These are phyloP conservation scores for Vulpes ferrilata DNA, from an alignment of 2,113 vertebrate genomes.

Conservation along the genomic window DNA sequence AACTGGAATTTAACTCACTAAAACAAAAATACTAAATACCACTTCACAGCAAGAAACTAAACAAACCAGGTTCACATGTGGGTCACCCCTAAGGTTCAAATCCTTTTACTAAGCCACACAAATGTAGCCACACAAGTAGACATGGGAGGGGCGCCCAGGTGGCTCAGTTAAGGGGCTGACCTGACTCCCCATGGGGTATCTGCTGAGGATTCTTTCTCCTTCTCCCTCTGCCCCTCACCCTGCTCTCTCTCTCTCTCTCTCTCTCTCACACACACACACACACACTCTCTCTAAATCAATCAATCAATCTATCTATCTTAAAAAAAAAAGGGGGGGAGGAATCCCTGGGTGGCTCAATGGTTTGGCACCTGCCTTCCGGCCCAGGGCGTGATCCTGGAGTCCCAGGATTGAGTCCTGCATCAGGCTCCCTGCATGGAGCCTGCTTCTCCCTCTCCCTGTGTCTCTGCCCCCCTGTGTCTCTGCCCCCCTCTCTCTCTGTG, in stretches of 20 bases:
- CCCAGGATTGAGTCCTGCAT: no score
- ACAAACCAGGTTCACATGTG: background rate
- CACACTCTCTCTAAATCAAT: no score
- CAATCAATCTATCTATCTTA: no score
- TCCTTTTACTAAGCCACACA: slow-evolving; percentile 26
- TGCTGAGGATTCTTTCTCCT: background rate
- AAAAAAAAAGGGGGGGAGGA: no score
- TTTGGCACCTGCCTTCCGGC: no score
- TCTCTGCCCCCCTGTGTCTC: background rate
- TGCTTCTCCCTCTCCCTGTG: background rate
- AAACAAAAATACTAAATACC: background rate
- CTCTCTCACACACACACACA: no score
- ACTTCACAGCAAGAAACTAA: slow-evolving; percentile 14
- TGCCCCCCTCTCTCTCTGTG: background rate
- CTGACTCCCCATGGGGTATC: background rate
- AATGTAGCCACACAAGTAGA: background rate
- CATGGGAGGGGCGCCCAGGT: background rate
- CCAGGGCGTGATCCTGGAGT: no score
- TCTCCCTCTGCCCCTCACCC: background rate
- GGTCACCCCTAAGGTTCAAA: background rate
- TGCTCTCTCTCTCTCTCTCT: background rate
- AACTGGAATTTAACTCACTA: slow-evolving; percentile 39
- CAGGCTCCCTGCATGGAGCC: no score
- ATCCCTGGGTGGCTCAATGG: no score
- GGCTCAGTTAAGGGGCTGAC: background rate